phyloP scores from a whole-genome alignment of 2,113 vertebrate species.

The Cnemophilus loriae region DNA sequence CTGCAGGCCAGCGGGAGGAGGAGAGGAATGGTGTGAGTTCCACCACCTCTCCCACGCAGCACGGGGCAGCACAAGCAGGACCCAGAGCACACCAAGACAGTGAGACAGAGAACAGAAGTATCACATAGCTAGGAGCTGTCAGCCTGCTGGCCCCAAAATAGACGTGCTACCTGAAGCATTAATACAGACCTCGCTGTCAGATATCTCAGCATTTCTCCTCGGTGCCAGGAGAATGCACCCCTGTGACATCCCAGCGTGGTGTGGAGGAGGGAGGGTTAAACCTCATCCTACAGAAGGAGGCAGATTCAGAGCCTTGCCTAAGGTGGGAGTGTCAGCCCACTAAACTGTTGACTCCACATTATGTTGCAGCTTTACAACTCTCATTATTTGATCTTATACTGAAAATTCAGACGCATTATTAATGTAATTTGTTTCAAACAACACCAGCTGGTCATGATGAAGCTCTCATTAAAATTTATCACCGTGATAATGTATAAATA shows the following conservation, averaged over 20 bases:
- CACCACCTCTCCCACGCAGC: background rate
- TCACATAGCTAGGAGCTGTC: background rate
- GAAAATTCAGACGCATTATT: background rate
- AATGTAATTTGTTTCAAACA: background rate
- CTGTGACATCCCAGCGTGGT: background rate
- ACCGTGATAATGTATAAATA: background rate
- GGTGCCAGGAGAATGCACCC: background rate
- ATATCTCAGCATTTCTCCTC: background rate
- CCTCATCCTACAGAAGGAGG: background rate
- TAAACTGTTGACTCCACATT: background rate
- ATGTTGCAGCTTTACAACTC: background rate
- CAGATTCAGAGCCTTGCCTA: background rate
- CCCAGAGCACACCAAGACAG: background rate
- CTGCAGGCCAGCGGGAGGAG: background rate
- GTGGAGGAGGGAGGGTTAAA: background rate
- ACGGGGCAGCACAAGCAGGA: accelerated
- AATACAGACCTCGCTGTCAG: background rate
- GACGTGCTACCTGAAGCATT: background rate
- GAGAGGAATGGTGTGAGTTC: background rate
- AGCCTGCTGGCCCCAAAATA: background rate
- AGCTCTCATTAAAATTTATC: constrained; percentile 18
- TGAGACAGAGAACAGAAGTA: background rate
- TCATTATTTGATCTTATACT: background rate
- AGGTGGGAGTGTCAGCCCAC: background rate
- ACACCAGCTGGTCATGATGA: background rate